Evolutionary conservation across 2,888 invertebrate species (phyloP).

Genomic region (Scaptomyza caliginosa): DNA sequence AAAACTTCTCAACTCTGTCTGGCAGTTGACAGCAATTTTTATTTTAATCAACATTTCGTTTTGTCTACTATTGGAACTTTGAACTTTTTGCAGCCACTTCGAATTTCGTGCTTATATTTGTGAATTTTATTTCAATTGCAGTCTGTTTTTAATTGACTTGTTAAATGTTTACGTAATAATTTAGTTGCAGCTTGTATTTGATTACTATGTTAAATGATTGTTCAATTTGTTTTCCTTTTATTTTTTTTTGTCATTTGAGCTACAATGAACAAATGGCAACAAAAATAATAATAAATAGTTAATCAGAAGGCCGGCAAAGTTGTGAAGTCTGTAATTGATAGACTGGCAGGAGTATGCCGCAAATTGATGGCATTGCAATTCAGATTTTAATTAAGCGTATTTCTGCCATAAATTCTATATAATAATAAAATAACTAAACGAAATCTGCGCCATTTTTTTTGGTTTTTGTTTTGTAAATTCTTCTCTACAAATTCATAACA

Average conservation of each 20-base stretch:
- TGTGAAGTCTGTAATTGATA: conserved; percentile 7
- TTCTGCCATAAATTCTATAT: conserved; percentile 5
- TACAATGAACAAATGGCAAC: not conserved
- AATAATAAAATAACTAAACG: not conserved
- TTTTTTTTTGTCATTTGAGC: conserved; percentile 12
- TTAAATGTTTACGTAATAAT: conserved; percentile 14
- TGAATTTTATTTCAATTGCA: conserved; percentile 25
- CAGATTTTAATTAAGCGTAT: not conserved
- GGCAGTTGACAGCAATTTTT: conserved; percentile 21
- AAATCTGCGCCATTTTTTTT: not conserved
- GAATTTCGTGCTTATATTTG: not conserved
- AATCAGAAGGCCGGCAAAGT: not conserved
- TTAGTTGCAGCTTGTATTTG: not conserved
- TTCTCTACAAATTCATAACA: not conserved
- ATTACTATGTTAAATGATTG: conserved; percentile 17
- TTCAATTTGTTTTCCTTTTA: conserved; percentile 8
- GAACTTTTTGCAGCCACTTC: conserved; percentile 12
- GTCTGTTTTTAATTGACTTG: conserved; percentile 38
- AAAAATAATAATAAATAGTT: not conserved
- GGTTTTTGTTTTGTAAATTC: no score
- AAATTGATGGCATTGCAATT: conserved; percentile 2
- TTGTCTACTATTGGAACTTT: conserved; percentile 13
- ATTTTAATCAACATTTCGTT: conserved; percentile 40
- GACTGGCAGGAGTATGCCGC: not conserved
- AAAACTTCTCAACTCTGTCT: not conserved